Evolutionary conservation across 1,140 invertebrate genomes (phyloP).

Genomic region (Cyphomyrmex costatus): DNA sequence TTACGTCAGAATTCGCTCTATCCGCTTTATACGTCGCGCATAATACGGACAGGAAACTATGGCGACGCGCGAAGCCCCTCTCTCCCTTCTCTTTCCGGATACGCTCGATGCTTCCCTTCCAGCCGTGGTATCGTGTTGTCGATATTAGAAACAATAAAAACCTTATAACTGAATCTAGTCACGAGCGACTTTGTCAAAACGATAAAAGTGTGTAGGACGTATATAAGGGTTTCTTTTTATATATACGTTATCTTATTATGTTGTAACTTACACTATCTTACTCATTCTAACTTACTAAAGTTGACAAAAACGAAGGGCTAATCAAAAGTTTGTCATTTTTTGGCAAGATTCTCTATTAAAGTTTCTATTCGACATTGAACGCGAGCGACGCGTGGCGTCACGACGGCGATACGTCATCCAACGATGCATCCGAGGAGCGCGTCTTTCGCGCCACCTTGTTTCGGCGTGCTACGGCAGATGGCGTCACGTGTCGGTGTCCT

Average conservation of each 20-base stretch:
- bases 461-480: constrained; percentile 33
- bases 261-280: no score
- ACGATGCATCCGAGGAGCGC: constrained; percentile 24
- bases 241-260: no score
- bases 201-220: no score
- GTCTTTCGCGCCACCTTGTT: constrained; percentile 19
- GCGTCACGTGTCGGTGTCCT: constrained; percentile 38
- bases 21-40: constrained; percentile 66
- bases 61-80: constrained; percentile 44
- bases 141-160: constrained; percentile 21
- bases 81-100: constrained; percentile 69
- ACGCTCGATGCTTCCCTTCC: constrained; percentile 75
- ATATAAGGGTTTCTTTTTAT: no score
- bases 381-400: constrained; percentile 28
- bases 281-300: no score
- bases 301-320: no score
- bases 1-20: constrained; percentile 54
- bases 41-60: constrained; percentile 72
- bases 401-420: constrained; percentile 13
- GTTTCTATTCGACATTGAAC: background rate
- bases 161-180: no score
- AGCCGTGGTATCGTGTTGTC: constrained; percentile 20
- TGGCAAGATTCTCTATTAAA: no score
- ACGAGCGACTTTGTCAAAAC: no score
- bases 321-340: no score